Percentiles rank a stretch among this genome's conserved stretches.
These are phyloP conservation scores for Dendrolimus houi DNA, from an alignment of 2,888 invertebrate genomes.

Conservation along the genomic window DNA sequence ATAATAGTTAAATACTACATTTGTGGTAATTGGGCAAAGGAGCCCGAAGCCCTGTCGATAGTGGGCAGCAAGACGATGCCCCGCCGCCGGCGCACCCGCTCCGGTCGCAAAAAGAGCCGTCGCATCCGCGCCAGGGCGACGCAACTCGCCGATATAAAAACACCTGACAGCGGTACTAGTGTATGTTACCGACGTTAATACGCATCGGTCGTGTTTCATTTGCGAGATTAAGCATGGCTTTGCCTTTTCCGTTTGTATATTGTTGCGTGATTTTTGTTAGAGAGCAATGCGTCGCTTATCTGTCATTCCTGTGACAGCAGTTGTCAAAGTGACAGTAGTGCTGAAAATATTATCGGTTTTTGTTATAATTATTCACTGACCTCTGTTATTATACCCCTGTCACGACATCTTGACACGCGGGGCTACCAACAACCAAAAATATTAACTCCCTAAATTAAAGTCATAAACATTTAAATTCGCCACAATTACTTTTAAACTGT, in stretches of 20 bases:
- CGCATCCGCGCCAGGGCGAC: constrained; percentile 20
- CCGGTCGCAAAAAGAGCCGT: constrained; percentile 49
- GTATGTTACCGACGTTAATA: constrained; percentile 16
- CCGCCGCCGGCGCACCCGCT: constrained; percentile 49
- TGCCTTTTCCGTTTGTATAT: background rate
- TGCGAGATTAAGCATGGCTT: constrained; percentile 10
- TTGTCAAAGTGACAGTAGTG: too few relatives aligned
- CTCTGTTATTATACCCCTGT: too few relatives aligned
- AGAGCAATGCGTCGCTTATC: too few relatives aligned
- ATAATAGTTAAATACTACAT: background rate
- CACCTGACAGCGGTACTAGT: constrained; percentile 7
- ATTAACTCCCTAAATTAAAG: too few relatives aligned
- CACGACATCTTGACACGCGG: too few relatives aligned
- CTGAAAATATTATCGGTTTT: too few relatives aligned
- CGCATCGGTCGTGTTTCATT: background rate
- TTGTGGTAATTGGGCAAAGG: constrained; percentile 1
- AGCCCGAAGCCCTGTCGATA: background rate
- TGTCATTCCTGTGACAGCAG: too few relatives aligned
- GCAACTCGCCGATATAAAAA: background rate
- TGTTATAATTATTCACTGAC: too few relatives aligned
- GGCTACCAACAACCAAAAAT: too few relatives aligned
- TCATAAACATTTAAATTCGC: too few relatives aligned
- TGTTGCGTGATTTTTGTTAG: too few relatives aligned
- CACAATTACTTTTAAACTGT: too few relatives aligned
- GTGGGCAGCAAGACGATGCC: constrained; percentile 24